Conservation (phyloP, 2,113 vertebrate genomes). For the Tachycineta bicolor region DNA sequence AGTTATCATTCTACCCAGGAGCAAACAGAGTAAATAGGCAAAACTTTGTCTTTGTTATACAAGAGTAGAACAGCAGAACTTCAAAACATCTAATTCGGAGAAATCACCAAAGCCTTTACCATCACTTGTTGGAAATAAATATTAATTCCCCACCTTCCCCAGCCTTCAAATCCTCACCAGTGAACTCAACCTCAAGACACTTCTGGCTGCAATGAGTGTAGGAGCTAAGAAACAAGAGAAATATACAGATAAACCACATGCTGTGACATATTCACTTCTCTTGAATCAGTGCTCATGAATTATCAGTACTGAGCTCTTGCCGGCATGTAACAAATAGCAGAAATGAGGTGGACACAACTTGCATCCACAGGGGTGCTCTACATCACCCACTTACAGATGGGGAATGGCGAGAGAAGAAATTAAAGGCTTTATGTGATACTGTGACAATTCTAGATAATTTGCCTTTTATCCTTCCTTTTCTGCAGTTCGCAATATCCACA, state of each 20-base stretch:
- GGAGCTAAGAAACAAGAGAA: not conserved
- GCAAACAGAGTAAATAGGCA: not conserved
- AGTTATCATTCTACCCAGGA: not conserved
- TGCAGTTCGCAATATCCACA: not conserved
- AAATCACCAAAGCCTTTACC: not conserved
- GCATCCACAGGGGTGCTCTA: not conserved
- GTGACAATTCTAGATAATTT: not conserved
- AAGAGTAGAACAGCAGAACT: not conserved
- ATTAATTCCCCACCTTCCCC: not conserved
- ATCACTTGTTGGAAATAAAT: not conserved
- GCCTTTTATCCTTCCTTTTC: not conserved
- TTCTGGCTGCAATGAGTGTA: not conserved
- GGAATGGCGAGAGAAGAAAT: not conserved
- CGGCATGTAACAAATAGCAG: not conserved
- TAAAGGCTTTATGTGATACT: not conserved
- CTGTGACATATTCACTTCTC: not conserved
- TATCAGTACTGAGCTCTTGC: not conserved
- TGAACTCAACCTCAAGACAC: not conserved
- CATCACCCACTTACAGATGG: not conserved
- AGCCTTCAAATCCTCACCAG: not conserved
- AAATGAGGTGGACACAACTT: not conserved
- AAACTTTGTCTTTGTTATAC: not conserved
- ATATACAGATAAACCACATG: not conserved
- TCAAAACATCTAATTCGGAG: not conserved
- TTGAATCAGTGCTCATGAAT: not conserved